Evolutionary conservation across 1,140 invertebrate species (phyloP), one percentile per base, ranked within the genome.

Genomic region (Rhopalosiphum maidis): DNA sequence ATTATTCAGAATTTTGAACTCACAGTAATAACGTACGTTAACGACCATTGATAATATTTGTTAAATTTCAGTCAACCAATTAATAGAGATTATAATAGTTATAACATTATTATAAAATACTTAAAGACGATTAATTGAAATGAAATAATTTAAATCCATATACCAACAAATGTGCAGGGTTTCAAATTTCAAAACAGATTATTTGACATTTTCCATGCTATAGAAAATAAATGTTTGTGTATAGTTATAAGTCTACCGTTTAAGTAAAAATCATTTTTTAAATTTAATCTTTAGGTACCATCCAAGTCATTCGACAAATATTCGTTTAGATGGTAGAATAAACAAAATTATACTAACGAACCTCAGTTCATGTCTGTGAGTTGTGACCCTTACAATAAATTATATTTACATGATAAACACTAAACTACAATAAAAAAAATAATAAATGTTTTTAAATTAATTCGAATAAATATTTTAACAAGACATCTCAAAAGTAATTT

Each of bases 311-410:
- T 77, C 30, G 3, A 77, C 30, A 77, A 77, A n/a, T 77, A 77
- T 18, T 77, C 60, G 30, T 77, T 77, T 77, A 35, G n/a, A 77
- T 7, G 15, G 15, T 77, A n/a, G n/a, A 77, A 77, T 77, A 77
- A 77, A 77, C 60, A 77, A 77, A 77, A 77, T 77, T n/a, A 77
- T n/a, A 77, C 60, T 77, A 77, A 77, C 60, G 60, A 77, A 77
- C 60, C 60, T n/a, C 60, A 77, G 60, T 77, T 77, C 30, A 77
- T 77, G 15, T 77, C 60, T 77, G 30, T 77, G 15, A n/a, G 60
- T 18, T 77, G 60, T 77, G 60, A 77, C 60, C 60, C 30, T 77
- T 77, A 77, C 30, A 77, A n/a, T 77, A 77, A 77, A 77, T 77
- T 15, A 77, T 77, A 18, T 85, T 85, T 85, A 43, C 83, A 85